Conservation (phyloP, 2,888 invertebrate species). For the Lasioglossum lativentre region DNA sequence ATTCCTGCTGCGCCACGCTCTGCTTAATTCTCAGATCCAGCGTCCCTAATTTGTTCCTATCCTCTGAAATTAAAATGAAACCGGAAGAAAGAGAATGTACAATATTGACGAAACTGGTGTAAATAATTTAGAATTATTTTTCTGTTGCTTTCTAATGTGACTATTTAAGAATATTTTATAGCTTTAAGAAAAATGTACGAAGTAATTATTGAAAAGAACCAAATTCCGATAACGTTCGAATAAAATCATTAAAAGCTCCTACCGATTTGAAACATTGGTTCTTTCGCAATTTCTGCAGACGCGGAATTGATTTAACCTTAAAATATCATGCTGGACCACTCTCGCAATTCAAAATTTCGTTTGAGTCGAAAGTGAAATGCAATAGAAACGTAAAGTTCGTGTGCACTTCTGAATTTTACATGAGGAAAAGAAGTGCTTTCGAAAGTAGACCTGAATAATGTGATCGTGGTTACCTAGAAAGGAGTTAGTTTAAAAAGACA, state of each 20-base stretch:
- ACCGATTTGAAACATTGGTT: background rate
- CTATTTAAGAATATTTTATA: too few species aligned
- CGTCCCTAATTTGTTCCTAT: background rate
- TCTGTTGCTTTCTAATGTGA: too few species aligned
- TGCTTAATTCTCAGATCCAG: background rate
- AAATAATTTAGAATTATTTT: background rate
- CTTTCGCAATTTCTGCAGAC: background rate
- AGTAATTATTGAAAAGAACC: background rate
- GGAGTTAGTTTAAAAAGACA: background rate
- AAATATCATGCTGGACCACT: background rate
- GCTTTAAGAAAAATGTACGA: too few species aligned
- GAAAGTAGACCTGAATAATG: background rate
- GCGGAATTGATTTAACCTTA: background rate
- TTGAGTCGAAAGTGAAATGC: background rate
- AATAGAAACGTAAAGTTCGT: slow-evolving; percentile 3
- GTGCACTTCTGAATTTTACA: slow-evolving; percentile 13
- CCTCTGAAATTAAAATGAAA: background rate
- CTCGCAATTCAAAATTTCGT: background rate
- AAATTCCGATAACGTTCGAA: background rate
- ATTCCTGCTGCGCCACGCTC: background rate
- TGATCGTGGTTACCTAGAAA: background rate
- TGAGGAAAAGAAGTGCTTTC: slow-evolving; percentile 13
- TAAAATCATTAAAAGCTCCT: background rate
- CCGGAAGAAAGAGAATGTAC: background rate
- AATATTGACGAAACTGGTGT: background rate